Evolutionary conservation across 2,888 invertebrate species (phyloP), one percentile per base, ranked within the genome.

Genomic region (Drosophila helvetica): DNA sequence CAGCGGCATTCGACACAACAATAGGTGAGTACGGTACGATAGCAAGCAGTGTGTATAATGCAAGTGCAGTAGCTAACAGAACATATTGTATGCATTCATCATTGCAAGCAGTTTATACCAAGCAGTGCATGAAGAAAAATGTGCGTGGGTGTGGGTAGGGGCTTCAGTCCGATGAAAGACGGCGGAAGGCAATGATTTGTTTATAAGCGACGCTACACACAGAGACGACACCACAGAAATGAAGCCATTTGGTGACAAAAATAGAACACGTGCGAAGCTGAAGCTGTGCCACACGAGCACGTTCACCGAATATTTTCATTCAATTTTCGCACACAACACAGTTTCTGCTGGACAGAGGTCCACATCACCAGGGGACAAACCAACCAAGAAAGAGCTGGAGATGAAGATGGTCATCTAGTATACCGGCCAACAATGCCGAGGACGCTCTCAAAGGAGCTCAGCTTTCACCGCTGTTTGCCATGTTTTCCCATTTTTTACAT

Each of bases 1-100:
- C 55, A 92, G 92, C 77, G 92, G 91, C 57, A 88, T 90, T 74
- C 91, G 91, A 74, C 86, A 92, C 8, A 89, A 92, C 80, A 92
- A 92, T 75, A 92, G 92, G 92, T 92, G 62, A 81, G 90, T 70
- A 19, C 27, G 5, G 5, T 5, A 22, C 0, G 33, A 8, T 27
- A 15, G 38, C 15, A n/a, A 38, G 15, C 5, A 38, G 38, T 38
- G 38, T 15, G 15, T 33, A 2, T 9, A 22, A 22, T 22, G 22
- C 22, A 22, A 22, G 22, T 22, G 22, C 22, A 22, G 22, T 22
- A 22, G 4, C 22, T 4, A 4, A 22, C 38, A n/a, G 38, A 6
- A 15, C 6, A 15, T 15, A 12, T 1, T 12, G 4, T 3, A 25
- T 10, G 10, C 9, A 30, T 30, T 3, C 10, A 3, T 1, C 30